Conservation (phyloP, 2,888 invertebrate species). For the Orthonychiurus folsomi region DNA sequence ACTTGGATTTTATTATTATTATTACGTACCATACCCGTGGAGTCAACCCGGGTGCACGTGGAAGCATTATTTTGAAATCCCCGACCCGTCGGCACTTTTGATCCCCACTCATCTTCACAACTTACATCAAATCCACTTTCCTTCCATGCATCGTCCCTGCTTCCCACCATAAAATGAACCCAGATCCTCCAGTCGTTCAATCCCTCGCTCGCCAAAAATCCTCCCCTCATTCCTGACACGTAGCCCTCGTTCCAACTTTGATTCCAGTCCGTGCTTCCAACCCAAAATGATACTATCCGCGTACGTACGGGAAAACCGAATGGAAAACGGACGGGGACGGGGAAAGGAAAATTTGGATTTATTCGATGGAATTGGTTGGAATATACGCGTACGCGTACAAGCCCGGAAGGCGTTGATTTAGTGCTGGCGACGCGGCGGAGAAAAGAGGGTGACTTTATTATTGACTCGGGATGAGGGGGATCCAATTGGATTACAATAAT, state of each 20-base stretch:
- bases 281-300: too few relatives aligned
- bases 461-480: neutral
- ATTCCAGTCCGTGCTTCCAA: too few relatives aligned
- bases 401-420: too few relatives aligned
- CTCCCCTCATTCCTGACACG: too few relatives aligned
- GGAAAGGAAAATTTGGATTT: too few relatives aligned
- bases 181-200: too few relatives aligned
- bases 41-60: neutral
- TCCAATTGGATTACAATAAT: neutral
- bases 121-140: neutral
- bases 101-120: neutral
- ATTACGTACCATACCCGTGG: neutral
- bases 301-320: too few relatives aligned
- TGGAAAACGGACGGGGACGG: too few relatives aligned
- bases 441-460: neutral
- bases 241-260: too few relatives aligned
- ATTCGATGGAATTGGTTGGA: too few relatives aligned
- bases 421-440: neutral
- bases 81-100: slow-evolving; percentile 1
- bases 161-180: neutral
- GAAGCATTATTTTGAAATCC: neutral
- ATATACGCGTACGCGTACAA: too few relatives aligned
- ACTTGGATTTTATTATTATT: neutral
- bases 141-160: neutral
- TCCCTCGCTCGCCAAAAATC: too few relatives aligned